Percentiles rank a stretch among this genome's conserved stretches.
phyloP scores from a whole-genome alignment of 2,113 vertebrate genomes.

The Pipa parva region DNA sequence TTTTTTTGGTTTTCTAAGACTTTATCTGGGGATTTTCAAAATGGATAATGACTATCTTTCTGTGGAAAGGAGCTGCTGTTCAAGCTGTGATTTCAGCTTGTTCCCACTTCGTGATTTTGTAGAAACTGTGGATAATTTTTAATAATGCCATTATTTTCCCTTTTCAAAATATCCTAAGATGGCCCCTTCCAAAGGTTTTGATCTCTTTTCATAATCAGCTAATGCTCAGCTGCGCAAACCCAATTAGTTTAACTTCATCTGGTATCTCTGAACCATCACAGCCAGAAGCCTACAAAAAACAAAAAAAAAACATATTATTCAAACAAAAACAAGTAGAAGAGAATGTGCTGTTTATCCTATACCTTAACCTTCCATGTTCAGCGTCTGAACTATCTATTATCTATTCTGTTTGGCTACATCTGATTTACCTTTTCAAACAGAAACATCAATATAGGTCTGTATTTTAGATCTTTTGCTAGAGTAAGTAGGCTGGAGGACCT shows the following conservation, averaged over 20 bases:
- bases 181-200: slow-evolving; percentile 64
- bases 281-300: slow-evolving; percentile 74
- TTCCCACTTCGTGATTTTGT: slow-evolving; percentile 62
- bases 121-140: slow-evolving; percentile 69
- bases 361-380: no score
- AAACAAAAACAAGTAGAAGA: no score
- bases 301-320: not conserved
- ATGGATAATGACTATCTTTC: slow-evolving; percentile 9
- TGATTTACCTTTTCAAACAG: no score
- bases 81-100: slow-evolving; percentile 61
- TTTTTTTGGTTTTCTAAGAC: slow-evolving; percentile 59
- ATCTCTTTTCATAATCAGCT: slow-evolving; percentile 77
- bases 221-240: slow-evolving; percentile 94
- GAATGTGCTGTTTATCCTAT: no score
- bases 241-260: slow-evolving; percentile 96
- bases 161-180: slow-evolving; percentile 58
- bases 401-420: no score
- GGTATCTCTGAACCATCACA: slow-evolving; percentile 90
- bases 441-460: no score
- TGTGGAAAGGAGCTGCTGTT: slow-evolving; percentile 56
- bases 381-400: no score
- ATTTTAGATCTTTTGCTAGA: no score
- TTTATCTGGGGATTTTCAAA: slow-evolving; percentile 62
- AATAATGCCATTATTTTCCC: slow-evolving; percentile 56
- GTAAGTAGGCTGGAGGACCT: no score